A percentile compares a stretch with the other conserved stretches of the same genome.
These are phyloP conservation scores for Ridgeia piscesae DNA, from an alignment of 1,140 invertebrate species.

Conservation along the genomic window DNA sequence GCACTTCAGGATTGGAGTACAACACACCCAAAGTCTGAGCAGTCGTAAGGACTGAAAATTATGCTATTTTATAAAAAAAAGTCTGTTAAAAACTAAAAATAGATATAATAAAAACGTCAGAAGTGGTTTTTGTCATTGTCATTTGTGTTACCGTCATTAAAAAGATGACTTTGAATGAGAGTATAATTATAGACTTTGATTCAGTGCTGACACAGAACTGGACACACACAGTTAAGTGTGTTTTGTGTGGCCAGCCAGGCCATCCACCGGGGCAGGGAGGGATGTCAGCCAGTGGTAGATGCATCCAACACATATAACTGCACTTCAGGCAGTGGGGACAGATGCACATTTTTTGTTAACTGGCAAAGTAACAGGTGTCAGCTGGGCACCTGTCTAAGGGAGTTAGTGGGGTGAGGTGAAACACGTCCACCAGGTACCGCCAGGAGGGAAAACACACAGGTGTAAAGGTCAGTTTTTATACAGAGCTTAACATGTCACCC, in stretches of 20 bases:
- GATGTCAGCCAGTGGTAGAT: neutral
- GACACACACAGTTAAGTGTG: neutral
- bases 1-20: too few relatives aligned
- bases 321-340: neutral
- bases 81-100: too few relatives aligned
- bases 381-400: neutral
- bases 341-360: neutral
- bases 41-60: too few relatives aligned
- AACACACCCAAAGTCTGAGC: too few relatives aligned
- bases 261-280: too few relatives aligned
- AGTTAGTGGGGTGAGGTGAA: neutral
- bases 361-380: neutral
- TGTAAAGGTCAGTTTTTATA: neutral
- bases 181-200: neutral
- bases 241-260: neutral
- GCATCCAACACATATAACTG: neutral
- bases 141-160: too few relatives aligned
- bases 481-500: neutral
- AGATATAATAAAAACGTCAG: too few relatives aligned
- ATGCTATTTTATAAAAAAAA: too few relatives aligned
- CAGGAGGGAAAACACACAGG: neutral
- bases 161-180: neutral
- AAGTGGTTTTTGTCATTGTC: too few relatives aligned
- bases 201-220: neutral
- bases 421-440: neutral